phyloP scores from a whole-genome alignment of 2,888 invertebrate genomes.

The Drosophila kuntzei region DNA sequence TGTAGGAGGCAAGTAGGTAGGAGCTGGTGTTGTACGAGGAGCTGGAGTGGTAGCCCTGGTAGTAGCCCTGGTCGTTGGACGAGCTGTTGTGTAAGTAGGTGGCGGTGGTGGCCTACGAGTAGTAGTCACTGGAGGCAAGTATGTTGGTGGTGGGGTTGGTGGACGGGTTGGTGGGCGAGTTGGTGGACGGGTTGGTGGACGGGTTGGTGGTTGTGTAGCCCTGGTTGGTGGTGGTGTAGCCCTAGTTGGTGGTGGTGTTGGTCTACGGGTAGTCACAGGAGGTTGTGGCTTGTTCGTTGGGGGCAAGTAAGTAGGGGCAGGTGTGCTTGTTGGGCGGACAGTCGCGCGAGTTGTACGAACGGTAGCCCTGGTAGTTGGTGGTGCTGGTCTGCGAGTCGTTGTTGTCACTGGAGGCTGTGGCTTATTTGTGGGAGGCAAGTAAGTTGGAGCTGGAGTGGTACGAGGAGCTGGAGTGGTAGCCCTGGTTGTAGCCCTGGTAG shows the following conservation, averaged over 20 bases:
- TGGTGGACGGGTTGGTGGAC: constrained; percentile 59
- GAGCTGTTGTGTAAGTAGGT: constrained; percentile 35
- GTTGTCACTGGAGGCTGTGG: constrained; percentile 56
- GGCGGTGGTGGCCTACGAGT: constrained; percentile 28
- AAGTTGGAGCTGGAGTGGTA: constrained; percentile 48
- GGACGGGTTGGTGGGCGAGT: constrained; percentile 36
- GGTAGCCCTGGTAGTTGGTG: constrained; percentile 43
- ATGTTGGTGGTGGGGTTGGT: constrained; percentile 54
- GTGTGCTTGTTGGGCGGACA: constrained; percentile 23
- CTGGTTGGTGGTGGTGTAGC: constrained; percentile 49
- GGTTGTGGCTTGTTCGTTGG: constrained; percentile 59
- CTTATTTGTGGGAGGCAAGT: constrained; percentile 63
- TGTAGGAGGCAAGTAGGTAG: constrained; percentile 60
- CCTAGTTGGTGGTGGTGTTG: neutral
- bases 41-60: neutral
- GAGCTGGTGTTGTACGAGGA: constrained; percentile 41
- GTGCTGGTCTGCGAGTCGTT: constrained; percentile 7
- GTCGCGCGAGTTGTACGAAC: constrained; percentile 18
- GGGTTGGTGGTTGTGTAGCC: too few species aligned
- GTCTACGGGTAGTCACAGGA: constrained; percentile 19
- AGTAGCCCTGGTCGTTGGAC: constrained; percentile 22
- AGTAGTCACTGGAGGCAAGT: constrained; percentile 49
- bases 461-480: too few species aligned
- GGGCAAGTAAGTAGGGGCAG: constrained; percentile 45
- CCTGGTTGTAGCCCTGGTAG: constrained; percentile 9